phyloP scores from a whole-genome alignment of 1,140 invertebrate species.

The Orchestia grillus region DNA sequence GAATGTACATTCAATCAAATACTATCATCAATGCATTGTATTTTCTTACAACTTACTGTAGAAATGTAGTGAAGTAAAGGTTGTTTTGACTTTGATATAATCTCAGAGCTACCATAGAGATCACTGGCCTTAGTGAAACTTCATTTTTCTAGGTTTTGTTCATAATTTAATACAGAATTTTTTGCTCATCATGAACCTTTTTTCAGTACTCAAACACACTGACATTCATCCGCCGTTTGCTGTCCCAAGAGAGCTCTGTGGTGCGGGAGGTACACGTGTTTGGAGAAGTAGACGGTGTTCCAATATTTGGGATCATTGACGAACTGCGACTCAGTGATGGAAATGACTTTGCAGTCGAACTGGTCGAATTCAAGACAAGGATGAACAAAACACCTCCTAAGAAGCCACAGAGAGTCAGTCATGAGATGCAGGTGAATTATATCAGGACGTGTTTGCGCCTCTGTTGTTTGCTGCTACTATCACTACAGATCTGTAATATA shows the following conservation, averaged over 20 bases:
- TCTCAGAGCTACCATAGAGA: no score
- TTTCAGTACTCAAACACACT: constrained; percentile 55
- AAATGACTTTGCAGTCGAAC: constrained; percentile 47
- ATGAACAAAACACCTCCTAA: constrained; percentile 32
- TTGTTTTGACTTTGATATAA: no score
- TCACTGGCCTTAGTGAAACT: no score
- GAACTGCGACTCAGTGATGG: constrained; percentile 47
- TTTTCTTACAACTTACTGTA: no score
- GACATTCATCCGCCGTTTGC: constrained; percentile 44
- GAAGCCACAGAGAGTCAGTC: constrained; percentile 46
- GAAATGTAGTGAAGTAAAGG: no score
- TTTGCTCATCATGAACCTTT: neutral
- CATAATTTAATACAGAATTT: no score
- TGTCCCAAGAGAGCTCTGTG: neutral
- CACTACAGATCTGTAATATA: no score
- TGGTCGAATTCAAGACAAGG: constrained; percentile 59
- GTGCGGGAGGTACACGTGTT: constrained; percentile 58
- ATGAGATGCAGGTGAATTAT: constrained; percentile 47
- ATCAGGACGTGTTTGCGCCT: neutral
- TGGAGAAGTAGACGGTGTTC: constrained; percentile 49
- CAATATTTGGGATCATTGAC: constrained; percentile 58
- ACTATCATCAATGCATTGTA: no score
- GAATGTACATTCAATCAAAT: no score
- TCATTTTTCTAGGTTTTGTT: no score
- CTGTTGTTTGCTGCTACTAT: no score